Evolutionary conservation across 2,797 vertebrate genomes (phyloP).

Genomic region (Onychomys torridus): DNA sequence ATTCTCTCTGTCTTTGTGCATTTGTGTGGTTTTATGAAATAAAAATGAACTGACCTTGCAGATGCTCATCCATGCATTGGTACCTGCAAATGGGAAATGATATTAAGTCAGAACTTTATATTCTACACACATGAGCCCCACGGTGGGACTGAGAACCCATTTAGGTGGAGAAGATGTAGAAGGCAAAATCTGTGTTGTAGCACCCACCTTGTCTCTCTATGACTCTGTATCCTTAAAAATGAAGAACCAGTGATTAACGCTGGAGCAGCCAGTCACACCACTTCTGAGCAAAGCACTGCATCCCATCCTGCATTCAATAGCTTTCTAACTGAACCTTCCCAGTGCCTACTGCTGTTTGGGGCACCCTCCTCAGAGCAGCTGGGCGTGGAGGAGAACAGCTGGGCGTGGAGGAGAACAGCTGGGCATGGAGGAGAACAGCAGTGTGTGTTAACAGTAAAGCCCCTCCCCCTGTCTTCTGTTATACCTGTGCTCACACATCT

Average conservation of each 20-base stretch:
- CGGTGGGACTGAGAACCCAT: not conserved
- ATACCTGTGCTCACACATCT: no score
- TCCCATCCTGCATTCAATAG: not conserved
- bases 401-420: not conserved
- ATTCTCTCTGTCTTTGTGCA: conserved; percentile 52
- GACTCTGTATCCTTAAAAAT: not conserved
- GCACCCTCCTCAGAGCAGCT: not conserved
- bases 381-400: not conserved
- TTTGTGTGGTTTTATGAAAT: not conserved
- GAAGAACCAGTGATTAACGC: not conserved
- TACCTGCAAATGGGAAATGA: conserved; percentile 29
- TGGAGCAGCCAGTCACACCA: not conserved
- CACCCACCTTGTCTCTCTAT: not conserved
- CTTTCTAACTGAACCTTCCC: not conserved
- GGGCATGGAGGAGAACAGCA: not conserved
- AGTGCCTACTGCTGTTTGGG: not conserved
- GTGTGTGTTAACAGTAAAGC: not conserved
- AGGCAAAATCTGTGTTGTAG: not conserved
- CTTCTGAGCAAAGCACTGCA: not conserved
- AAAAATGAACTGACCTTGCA: not conserved
- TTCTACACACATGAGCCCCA: not conserved
- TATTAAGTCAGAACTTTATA: not conserved
- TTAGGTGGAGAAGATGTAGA: not conserved
- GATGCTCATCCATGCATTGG: not conserved
- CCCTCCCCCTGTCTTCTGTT: not conserved